Conservation (phyloP, 2,797 vertebrate genomes). For the Notolepis coatsorum region DNA sequence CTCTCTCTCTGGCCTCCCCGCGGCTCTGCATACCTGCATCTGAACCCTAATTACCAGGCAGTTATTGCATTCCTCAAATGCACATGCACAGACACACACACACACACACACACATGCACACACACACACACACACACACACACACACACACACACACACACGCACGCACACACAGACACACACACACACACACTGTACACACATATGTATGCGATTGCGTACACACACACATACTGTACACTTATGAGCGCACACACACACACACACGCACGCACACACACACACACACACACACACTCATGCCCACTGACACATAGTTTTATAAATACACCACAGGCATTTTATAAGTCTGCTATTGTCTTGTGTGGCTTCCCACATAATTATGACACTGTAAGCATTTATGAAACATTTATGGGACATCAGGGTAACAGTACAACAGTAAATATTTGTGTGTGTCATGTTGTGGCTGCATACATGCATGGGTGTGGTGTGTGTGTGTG, state of each 20-base stretch:
- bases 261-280: background rate
- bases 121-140: no score
- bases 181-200: background rate
- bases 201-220: background rate
- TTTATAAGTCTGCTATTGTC: conserved; percentile 32
- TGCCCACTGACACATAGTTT: conserved; percentile 19
- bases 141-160: no score
- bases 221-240: conserved; percentile 41
- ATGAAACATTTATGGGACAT: conserved; percentile 35
- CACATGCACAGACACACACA: background rate
- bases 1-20: conserved; percentile 49
- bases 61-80: conserved; percentile 71
- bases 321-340: conserved; percentile 21
- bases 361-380: conserved; percentile 47
- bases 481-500: background rate
- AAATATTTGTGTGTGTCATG: conserved; percentile 10
- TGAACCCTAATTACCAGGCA: conserved; percentile 70
- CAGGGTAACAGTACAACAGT: conserved; percentile 23
- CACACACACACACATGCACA: no score
- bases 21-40: conserved; percentile 72
- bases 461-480: background rate
- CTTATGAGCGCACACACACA: no score
- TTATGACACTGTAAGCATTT: conserved; percentile 36
- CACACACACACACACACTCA: background rate
- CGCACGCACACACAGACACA: no score